Base-by-base conservation (phyloP, 2,113 vertebrate genomes). In the Lasiurus cinereus region DNA sequence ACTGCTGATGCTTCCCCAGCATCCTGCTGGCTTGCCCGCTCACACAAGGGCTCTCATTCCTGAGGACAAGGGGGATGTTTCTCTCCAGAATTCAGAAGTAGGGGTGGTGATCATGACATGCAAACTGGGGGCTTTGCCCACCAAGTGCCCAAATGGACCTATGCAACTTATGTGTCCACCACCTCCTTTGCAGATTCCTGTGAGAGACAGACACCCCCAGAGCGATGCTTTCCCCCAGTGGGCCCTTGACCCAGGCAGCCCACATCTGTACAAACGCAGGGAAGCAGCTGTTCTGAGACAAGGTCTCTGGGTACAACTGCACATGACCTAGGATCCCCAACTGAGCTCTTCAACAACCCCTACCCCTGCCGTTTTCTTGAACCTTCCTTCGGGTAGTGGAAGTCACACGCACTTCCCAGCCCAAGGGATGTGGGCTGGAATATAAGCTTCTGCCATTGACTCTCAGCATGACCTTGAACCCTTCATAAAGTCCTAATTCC, bases 61-160 rank as follows among this genome's bases (percentile, higher is more conserved):
- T 31, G 73, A 83, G 0, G 24, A 89, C 18, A 88, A 83, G 33
- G 89, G 89, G n/a, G 46, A 59, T 1, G 16, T 24, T 77, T 80
- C 14, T 31, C 77, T 62, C 50, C 79, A 83, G 29, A n/a, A 76
- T 96, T 93, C 83, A 95, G 88, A 88, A 91, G 24, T 12, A 39
- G 0, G 0, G n/a, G 1, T 1, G 14, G 0, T 0, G 64, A 5
- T 31, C 14, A 8, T 1, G 12, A 93, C 67, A 52, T 85, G 39
- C 18, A 95, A 96, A 87, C 16, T 10, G 39, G 10, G 80, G 2
- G 19, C 15, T 88, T 89, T 59, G 31, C 31, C 76, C 6, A 18
- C 24, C 22, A n/a, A 59, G 6, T 1, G 0, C 62, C 18, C 2
- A 66, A 66, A 2, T 8, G 52, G 27, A 66, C 92, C 76, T 5